phyloP scores from a whole-genome alignment of 2,113 vertebrate genomes.

The Thalassarche chlororhynchos region DNA sequence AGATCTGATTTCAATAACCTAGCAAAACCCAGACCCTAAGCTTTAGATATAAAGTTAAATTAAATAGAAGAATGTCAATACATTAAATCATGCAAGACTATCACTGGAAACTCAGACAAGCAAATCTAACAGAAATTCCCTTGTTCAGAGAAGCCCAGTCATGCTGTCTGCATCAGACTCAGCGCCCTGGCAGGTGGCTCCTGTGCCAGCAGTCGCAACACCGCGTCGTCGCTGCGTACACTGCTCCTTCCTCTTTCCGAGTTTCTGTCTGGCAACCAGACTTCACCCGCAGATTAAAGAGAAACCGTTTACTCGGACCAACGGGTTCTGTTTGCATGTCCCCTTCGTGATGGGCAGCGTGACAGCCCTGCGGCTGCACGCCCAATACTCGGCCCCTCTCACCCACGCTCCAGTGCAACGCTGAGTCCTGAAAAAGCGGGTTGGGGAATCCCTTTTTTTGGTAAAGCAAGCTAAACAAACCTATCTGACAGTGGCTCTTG shows the following conservation, averaged over 20 bases:
- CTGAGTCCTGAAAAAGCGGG: neutral
- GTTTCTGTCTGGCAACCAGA: neutral
- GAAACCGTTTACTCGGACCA: neutral
- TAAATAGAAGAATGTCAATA: neutral
- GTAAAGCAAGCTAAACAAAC: neutral
- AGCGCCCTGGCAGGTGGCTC: constrained; percentile 50
- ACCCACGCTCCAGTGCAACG: rapidly evolving
- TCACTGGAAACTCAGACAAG: neutral
- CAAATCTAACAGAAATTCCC: neutral
- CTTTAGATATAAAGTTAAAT: neutral
- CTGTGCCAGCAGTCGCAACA: constrained; percentile 76
- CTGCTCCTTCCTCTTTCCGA: constrained; percentile 52
- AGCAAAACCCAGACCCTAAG: neutral
- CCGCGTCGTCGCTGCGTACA: constrained; percentile 57
- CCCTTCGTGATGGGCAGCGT: neutral
- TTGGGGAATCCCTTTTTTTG: constrained; percentile 5
- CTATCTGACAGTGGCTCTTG: neutral
- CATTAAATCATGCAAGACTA: neutral
- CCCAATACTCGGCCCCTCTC: neutral
- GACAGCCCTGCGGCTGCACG: neutral
- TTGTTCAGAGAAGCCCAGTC: neutral
- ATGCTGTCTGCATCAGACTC: neutral
- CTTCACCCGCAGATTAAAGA: neutral
- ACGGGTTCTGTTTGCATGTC: neutral
- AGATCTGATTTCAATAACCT: neutral